These are phyloP conservation scores for Callorhinus ursinus DNA, from an alignment of 2,113 vertebrate genomes.

Conservation along the genomic window DNA sequence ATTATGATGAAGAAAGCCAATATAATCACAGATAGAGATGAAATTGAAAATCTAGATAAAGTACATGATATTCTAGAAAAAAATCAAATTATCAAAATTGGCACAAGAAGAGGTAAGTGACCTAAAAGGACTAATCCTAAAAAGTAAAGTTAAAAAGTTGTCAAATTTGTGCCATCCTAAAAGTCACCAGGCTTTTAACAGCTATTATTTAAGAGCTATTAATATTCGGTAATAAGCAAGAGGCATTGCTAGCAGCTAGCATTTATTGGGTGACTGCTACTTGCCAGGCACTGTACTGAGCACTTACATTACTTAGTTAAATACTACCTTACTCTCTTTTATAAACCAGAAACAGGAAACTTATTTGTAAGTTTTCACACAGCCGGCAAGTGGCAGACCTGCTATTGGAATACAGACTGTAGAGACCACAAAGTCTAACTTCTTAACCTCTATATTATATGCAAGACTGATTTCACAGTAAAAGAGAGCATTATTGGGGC, in stretches of 20 bases:
- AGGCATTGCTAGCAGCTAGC: background rate
- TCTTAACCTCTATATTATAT: background rate
- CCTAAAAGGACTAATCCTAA: background rate
- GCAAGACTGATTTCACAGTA: background rate
- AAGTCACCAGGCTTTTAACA: background rate
- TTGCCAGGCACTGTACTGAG: background rate
- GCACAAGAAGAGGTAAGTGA: background rate
- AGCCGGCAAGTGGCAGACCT: background rate
- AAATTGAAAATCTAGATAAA: conserved; percentile 1
- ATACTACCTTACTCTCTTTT: background rate
- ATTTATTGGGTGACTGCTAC: background rate
- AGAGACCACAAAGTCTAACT: background rate
- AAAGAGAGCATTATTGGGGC: background rate
- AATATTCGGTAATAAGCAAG: background rate
- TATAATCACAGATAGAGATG: background rate
- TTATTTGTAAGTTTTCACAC: background rate
- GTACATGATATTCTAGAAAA: background rate
- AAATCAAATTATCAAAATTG: background rate
- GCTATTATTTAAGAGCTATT: background rate
- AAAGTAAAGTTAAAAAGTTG: background rate
- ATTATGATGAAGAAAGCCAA: background rate
- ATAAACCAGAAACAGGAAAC: background rate
- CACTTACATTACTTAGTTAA: background rate
- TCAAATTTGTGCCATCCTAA: background rate
- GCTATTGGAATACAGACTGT: background rate